phyloP scores from a whole-genome alignment of 2,113 vertebrate genomes.

The Percopsis transmontana region DNA sequence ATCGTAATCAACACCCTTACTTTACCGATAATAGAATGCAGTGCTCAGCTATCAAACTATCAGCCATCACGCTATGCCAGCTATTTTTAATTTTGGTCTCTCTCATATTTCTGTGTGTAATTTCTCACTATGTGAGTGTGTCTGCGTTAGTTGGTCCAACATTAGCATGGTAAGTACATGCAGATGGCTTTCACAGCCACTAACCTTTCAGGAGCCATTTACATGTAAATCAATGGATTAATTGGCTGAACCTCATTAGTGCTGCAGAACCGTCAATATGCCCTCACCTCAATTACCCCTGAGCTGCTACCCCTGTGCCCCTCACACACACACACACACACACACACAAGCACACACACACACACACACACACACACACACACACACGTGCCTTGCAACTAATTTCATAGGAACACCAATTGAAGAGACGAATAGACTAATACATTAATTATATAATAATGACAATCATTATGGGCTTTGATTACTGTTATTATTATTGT shows the following conservation, averaged over 20 bases:
- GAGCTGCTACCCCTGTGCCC: conserved; percentile 12
- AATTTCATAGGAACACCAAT: no score
- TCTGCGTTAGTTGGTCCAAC: conserved; percentile 54
- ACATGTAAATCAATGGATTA: conserved; percentile 81
- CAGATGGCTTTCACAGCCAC: conserved; percentile 73
- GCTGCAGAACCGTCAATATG: conserved; percentile 67
- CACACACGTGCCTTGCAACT: background rate
- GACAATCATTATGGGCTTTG: no score
- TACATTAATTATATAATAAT: no score
- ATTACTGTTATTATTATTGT: no score
- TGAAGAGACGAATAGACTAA: no score
- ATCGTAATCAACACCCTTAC: conserved; percentile 68
- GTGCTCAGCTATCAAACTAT: conserved; percentile 12
- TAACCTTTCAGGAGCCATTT: conserved; percentile 77
- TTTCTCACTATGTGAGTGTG: conserved; percentile 15
- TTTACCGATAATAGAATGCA: conserved; percentile 64
- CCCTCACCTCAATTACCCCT: conserved; percentile 21
- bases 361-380: no score
- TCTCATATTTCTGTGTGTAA: conserved; percentile 28
- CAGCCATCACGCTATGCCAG: conserved; percentile 29
- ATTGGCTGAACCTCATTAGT: conserved; percentile 75
- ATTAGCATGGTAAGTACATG: conserved; percentile 81
- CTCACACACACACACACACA: background rate
- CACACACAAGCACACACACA: background rate
- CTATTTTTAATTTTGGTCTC: conserved; percentile 1